Base-by-base conservation (phyloP, 2,888 invertebrate species). In the Rhagonycha lutea region DNA sequence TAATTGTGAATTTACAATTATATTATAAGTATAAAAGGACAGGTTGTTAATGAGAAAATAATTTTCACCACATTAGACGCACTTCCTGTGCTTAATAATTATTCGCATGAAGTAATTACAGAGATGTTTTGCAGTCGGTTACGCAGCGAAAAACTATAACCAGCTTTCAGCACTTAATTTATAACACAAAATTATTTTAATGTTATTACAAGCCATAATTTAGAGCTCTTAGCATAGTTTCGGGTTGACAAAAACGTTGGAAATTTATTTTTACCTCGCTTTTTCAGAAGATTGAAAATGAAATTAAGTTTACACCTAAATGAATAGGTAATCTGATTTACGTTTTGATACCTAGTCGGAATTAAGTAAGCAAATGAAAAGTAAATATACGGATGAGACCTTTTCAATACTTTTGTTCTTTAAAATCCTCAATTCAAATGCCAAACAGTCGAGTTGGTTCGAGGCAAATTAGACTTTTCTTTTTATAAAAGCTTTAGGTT, bases 311-410 rank as follows among this genome's bases (percentile, higher is more conserved):
- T 47, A 47, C 47, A 47, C 47, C 47, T 47, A 47, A 47, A 47
- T 47, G 47, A 47, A 47, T 47, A 47, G 47, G 47, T 47, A 47
- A 47, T 47, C 47, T 47, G 47, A 47, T 47, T 47, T 47, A 47
- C 47, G 47, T 47, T 47, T 47, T 47, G 47, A 47, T 47, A 47
- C 47, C 47, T 47, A 47, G 47, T 47, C n/a, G 47, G 60, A 73
- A 73, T 69, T 69, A 62, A 73, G 29, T 32, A 73, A 69, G 69
- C 68, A 73, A 73, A 73, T 69, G 73, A 73, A 73, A 73, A 63
- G 73, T 73, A 73, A 73, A 73, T 73, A 73, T 62, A 68, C 61
- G 26, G 62, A 28, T 32, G 28, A 62, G 29, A 67, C 71, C 18
- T 47, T 32, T 62, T 67, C 23, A 47, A 29, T 23, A 12, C 61